Evolutionary conservation across 1,140 invertebrate genomes (phyloP).

Genomic region (Drosophila lacteicornis): DNA sequence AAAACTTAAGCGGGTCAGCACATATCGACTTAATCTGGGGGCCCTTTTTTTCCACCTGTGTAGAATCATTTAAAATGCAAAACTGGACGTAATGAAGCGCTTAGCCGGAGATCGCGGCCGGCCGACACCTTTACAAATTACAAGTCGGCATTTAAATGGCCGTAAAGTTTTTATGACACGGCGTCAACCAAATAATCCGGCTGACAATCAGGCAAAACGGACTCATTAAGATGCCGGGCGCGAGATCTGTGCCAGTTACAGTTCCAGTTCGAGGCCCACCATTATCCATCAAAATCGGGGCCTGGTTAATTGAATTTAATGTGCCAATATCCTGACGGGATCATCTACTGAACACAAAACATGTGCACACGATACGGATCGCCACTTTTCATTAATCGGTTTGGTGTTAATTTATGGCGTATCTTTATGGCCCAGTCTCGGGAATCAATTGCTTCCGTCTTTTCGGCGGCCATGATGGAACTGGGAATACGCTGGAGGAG

Average conservation of each 20-base stretch:
- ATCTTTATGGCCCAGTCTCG: conserved; percentile 56
- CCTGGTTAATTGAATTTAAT: conserved; percentile 72
- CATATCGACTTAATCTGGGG: background rate
- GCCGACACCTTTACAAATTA: conserved; percentile 49
- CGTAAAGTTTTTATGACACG: conserved; percentile 42
- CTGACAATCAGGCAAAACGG: conserved; percentile 41
- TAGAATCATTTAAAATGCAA: conserved; percentile 46
- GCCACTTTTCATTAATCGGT: conserved; percentile 80
- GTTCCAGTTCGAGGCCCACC: conserved; percentile 3
- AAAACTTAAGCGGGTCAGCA: conserved; percentile 3
- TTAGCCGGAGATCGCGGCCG: conserved; percentile 20
- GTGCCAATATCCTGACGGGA: conserved; percentile 62
- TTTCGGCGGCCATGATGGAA: conserved; percentile 59
- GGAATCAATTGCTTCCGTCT: conserved; percentile 68
- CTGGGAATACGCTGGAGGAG: background rate
- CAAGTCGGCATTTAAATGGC: conserved; percentile 51
- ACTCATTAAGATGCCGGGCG: conserved; percentile 49
- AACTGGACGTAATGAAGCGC: conserved; percentile 40
- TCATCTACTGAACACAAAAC: conserved; percentile 39
- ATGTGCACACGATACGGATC: conserved; percentile 71
- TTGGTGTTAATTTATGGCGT: conserved; percentile 79
- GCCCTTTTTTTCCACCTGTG: background rate
- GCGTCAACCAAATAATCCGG: conserved; percentile 25
- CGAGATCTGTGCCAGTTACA: conserved; percentile 35
- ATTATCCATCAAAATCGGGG: conserved; percentile 46